phyloP scores from a whole-genome alignment of 2,797 vertebrate genomes.

The Epinephelus coioides region DNA sequence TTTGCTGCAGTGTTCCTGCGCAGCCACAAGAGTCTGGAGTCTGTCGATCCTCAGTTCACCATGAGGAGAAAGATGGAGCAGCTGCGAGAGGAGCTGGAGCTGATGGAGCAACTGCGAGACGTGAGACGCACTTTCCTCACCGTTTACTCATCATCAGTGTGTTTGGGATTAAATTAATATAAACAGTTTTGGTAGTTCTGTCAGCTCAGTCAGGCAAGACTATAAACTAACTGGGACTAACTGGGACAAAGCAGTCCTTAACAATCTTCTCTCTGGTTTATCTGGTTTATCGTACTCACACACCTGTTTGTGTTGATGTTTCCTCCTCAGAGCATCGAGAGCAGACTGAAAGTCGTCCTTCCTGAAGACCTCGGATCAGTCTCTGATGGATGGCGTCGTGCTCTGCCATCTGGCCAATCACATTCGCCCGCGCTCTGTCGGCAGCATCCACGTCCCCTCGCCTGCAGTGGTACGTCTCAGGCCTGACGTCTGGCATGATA shows the following conservation, averaged over 20 bases:
- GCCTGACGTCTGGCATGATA: not conserved
- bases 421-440: conserved; percentile 92
- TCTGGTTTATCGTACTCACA: no score
- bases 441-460: conserved; percentile 95
- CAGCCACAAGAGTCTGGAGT: conserved; percentile 93
- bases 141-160: no score
- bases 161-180: no score
- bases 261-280: no score
- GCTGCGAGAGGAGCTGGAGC: conserved; percentile 93
- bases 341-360: conserved; percentile 92
- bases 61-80: conserved; percentile 98
- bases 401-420: conserved; percentile 97
- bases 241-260: no score
- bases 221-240: no score
- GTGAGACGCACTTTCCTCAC: conserved; percentile 73
- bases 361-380: conserved; percentile 93
- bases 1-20: conserved; percentile 86
- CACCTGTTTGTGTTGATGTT: no score
- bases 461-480: conserved; percentile 91
- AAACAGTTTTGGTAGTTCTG: no score
- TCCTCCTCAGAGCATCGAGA: conserved; percentile 86
- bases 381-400: conserved; percentile 96
- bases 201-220: no score
- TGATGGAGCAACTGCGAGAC: conserved; percentile 84
- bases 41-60: conserved; percentile 95